phyloP scores from a whole-genome alignment of 2,888 invertebrate genomes.

The Nymphalis c-album region DNA sequence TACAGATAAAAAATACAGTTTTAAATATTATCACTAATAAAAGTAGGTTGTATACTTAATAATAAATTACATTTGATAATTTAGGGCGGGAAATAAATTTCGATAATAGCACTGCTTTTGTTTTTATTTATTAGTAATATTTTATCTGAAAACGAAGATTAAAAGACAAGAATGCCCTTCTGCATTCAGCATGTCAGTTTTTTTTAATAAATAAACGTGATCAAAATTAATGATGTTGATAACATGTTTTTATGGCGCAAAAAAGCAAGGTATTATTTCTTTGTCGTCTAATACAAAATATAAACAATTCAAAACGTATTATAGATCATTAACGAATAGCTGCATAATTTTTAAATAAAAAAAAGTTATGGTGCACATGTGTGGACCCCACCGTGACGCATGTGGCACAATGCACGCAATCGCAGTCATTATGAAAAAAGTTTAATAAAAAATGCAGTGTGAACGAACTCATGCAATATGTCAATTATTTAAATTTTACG shows the following conservation, averaged over 20 bases:
- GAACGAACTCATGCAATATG: conserved; percentile 32
- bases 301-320: conserved; percentile 9
- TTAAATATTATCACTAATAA: conserved; percentile 1
- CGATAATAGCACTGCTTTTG: too few species aligned
- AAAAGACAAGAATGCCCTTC: too few species aligned
- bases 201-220: background rate
- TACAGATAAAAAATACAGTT: conserved; percentile 15
- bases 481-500: background rate
- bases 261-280: background rate
- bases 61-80: background rate
- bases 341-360: conserved; percentile 16
- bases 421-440: conserved; percentile 49
- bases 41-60: background rate
- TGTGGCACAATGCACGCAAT: conserved; percentile 61
- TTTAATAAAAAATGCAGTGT: conserved; percentile 31
- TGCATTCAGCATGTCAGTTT: background rate
- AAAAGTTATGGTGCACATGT: conserved; percentile 46
- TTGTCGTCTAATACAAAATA: background rate
- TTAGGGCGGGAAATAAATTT: too few species aligned
- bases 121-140: too few species aligned
- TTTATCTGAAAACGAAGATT: too few species aligned
- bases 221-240: background rate
- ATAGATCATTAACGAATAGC: conserved; percentile 13
- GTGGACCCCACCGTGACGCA: conserved; percentile 52
- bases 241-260: background rate